Conservation (phyloP, 2,797 vertebrate genomes). For the Phrynocephalus forsythii region DNA sequence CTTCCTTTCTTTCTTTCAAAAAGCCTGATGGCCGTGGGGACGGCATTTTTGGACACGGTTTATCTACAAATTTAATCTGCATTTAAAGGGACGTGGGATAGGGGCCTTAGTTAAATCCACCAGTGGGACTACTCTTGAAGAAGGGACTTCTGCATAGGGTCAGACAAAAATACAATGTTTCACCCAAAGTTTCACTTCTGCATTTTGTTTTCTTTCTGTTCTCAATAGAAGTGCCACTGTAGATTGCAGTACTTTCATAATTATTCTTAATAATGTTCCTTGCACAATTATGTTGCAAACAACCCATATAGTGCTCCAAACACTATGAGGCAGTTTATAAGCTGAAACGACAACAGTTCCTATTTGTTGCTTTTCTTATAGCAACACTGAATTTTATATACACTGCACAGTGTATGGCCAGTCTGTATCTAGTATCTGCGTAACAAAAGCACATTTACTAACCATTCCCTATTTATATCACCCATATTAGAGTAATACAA, state of each 20-base stretch:
- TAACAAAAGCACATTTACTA: not conserved
- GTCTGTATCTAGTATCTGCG: not conserved
- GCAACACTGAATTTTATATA: not conserved
- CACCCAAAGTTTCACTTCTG: too few relatives aligned
- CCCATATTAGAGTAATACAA: not conserved
- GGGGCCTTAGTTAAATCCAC: too few relatives aligned
- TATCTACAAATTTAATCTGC: too few relatives aligned
- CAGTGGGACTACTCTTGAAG: too few relatives aligned
- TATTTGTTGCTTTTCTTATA: not conserved
- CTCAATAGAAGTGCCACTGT: constrained; percentile 54
- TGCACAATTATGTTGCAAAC: not conserved
- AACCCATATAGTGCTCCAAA: constrained; percentile 44
- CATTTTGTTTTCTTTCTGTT: constrained; percentile 28
- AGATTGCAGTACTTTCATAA: constrained; percentile 46
- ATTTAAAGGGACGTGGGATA: too few relatives aligned
- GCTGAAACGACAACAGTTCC: constrained; percentile 34
- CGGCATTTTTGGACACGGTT: too few relatives aligned
- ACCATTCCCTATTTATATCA: not conserved
- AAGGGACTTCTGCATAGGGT: too few relatives aligned
- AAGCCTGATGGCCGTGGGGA: too few relatives aligned
- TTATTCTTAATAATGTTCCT: constrained; percentile 42
- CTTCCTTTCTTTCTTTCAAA: too few relatives aligned
- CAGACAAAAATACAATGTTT: too few relatives aligned
- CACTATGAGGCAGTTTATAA: not conserved
- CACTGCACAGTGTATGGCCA: not conserved